phyloP scores from a whole-genome alignment of 2,797 vertebrate genomes.

The Loris lydekkerianus region DNA sequence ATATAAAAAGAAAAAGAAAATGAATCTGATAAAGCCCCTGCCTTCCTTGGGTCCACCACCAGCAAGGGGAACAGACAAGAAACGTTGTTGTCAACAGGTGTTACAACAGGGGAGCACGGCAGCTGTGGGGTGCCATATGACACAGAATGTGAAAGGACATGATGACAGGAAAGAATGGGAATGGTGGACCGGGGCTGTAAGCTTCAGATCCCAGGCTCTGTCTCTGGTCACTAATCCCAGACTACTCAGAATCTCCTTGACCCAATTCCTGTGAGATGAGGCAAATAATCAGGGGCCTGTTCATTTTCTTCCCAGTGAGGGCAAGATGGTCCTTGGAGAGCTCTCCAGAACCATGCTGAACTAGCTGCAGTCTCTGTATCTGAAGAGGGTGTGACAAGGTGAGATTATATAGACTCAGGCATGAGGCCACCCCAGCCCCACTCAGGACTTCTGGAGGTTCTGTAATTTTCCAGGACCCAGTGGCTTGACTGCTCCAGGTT shows the following conservation, averaged over 20 bases:
- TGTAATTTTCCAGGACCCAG: background rate
- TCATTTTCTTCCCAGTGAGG: background rate
- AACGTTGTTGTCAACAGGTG: too few species aligned
- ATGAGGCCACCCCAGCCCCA: background rate
- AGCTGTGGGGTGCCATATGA: background rate
- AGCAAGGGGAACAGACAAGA: background rate
- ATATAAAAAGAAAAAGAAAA: background rate
- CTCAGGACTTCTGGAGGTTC: background rate
- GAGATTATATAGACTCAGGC: background rate
- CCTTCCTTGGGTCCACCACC: background rate
- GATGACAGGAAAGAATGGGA: accelerated
- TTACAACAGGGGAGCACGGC: background rate
- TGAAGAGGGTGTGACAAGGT: too few species aligned
- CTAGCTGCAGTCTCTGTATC: background rate
- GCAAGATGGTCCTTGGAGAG: background rate
- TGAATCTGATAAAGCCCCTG: background rate
- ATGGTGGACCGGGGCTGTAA: background rate
- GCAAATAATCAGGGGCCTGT: background rate
- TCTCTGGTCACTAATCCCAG: background rate
- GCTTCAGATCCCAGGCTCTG: background rate
- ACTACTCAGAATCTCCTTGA: background rate
- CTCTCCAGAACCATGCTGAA: background rate
- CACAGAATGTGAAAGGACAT: background rate
- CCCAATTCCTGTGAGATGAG: background rate
- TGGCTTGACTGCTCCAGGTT: background rate